Evolutionary conservation across 1,140 invertebrate species (phyloP).

Genomic region (Zeugodacus cucurbitae): DNA sequence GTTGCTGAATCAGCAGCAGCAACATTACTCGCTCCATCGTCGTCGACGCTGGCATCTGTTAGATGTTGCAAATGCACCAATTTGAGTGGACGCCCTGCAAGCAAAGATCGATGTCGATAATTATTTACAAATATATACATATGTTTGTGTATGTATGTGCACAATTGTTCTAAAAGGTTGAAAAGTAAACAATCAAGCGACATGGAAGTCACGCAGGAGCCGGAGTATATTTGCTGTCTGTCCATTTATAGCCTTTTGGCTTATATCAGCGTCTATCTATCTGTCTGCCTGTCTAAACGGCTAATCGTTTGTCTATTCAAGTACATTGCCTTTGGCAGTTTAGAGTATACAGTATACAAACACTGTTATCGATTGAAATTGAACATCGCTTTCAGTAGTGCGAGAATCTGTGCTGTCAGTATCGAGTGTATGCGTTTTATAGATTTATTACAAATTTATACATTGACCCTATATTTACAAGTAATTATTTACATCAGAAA

Average conservation of each 20-base stretch:
- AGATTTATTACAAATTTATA: not conserved
- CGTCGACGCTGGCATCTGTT: conserved; percentile 32
- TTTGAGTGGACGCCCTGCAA: conserved; percentile 59
- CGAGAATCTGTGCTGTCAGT: not conserved
- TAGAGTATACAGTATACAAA: not conserved
- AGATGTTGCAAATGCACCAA: conserved; percentile 55
- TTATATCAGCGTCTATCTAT: not conserved
- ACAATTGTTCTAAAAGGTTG: not conserved
- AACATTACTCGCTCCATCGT: not conserved
- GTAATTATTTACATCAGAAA: not conserved
- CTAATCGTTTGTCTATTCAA: not conserved
- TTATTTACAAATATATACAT: not conserved
- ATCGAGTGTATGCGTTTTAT: not conserved
- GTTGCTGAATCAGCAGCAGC: conserved; percentile 32
- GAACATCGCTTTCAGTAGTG: not conserved
- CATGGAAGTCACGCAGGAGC: not conserved
- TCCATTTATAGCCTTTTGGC: not conserved
- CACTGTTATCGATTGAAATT: not conserved
- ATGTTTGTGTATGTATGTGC: not conserved
- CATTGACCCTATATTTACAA: not conserved
- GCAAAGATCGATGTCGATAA: conserved; percentile 45
- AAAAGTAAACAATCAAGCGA: not conserved
- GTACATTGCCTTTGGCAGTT: not conserved
- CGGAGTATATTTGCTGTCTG: not conserved
- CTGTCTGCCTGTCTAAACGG: not conserved